Evolutionary conservation across 2,888 invertebrate species (phyloP).

Genomic region (Drosophila fulvimacula): DNA sequence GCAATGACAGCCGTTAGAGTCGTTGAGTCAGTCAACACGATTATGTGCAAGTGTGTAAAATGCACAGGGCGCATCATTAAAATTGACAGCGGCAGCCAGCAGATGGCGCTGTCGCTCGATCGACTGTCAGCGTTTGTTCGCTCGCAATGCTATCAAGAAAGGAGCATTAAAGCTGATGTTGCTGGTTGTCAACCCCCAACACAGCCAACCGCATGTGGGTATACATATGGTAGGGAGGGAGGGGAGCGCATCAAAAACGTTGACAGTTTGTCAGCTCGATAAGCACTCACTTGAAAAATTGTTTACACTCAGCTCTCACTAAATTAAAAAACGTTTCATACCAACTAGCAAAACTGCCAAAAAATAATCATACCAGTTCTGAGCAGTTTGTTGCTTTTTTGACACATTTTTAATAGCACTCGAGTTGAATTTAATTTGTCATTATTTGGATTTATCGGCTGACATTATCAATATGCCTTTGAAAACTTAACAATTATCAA

Average conservation of each 20-base stretch:
- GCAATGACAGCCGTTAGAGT: conserved; percentile 1
- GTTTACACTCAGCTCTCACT: conserved; percentile 38
- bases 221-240: conserved; percentile 23
- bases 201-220: conserved; percentile 3
- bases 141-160: conserved; percentile 17
- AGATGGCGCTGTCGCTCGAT: conserved; percentile 60
- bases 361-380: conserved; percentile 53
- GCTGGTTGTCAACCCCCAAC: conserved; percentile 38
- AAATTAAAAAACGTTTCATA: conserved; percentile 44
- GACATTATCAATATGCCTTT: not conserved
- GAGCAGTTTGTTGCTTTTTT: conserved; percentile 48
- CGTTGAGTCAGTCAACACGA: conserved; percentile 32
- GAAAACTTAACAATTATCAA: not conserved
- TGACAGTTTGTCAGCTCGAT: conserved; percentile 70
- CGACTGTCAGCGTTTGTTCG: conserved; percentile 38
- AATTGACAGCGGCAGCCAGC: conserved; percentile 67
- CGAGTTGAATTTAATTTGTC: conserved; percentile 29
- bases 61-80: conserved; percentile 63
- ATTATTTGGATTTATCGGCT: conserved; percentile 3
- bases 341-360: conserved; percentile 30
- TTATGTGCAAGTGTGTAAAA: conserved; percentile 40
- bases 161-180: conserved; percentile 38
- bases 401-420: conserved; percentile 32
- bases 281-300: conserved; percentile 62
- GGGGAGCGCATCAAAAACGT: conserved; percentile 52